Evolutionary conservation across 1,140 invertebrate species (phyloP).

Genomic region (Diploscapter pachys): DNA sequence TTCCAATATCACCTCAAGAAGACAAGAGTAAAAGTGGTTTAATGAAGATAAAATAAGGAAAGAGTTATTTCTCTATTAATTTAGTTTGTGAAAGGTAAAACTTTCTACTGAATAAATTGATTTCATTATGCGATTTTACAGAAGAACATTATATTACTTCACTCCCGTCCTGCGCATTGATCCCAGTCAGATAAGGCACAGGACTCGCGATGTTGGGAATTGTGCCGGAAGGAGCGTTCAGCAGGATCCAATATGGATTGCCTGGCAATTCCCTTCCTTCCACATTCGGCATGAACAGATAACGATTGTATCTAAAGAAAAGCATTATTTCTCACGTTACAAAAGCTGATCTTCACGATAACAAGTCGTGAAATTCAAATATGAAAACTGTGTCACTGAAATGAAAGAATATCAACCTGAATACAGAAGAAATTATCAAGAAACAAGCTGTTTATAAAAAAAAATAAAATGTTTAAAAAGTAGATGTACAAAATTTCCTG

Average conservation of each 20-base stretch:
- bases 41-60: no score
- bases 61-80: no score
- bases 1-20: slow-evolving; percentile 43
- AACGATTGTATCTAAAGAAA: slow-evolving; percentile 49
- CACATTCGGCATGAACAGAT: slow-evolving; percentile 53
- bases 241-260: slow-evolving; percentile 50
- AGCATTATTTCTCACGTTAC: neutral
- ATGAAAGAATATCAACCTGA: slow-evolving; percentile 34
- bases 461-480: no score
- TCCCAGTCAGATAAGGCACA: slow-evolving; percentile 51
- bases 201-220: slow-evolving; percentile 42
- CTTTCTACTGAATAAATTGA: neutral
- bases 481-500: no score
- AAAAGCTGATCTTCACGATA: neutral
- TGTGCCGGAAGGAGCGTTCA: slow-evolving; percentile 45
- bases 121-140: neutral
- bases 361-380: no score
- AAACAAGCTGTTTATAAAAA: neutral
- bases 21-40: no score
- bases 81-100: no score
- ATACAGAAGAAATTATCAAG: neutral
- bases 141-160: slow-evolving; percentile 32
- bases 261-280: slow-evolving; percentile 43
- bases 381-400: no score
- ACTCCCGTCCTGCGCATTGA: slow-evolving; percentile 53